Evolutionary conservation across 1,140 invertebrate genomes (phyloP), one percentile per base, ranked within the genome.

Genomic region (Leptonema lineaticorne): DNA sequence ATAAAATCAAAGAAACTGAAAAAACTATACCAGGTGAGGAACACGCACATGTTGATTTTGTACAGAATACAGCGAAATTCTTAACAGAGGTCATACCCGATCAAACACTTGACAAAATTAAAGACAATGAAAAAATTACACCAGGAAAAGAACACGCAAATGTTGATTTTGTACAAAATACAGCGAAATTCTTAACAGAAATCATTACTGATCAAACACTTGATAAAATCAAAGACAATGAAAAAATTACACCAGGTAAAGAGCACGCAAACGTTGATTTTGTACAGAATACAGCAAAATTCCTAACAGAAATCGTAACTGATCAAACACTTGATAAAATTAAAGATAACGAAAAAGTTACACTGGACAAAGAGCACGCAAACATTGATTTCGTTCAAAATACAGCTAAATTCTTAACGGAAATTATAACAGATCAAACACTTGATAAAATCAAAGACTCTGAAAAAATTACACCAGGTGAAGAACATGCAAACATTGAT

Each of bases 311-410:
- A 62, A 27, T 68, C 5, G 41, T 68, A 1, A 6, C 58, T 18
- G 27, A 68, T 22, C 58, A 68, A 45, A 59, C 67, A 11, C 46
- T 68, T 33, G 33, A 45, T 20, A 3, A 63, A 22, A 37, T 58
- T n/a, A n/a, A n/a, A n/a, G n/a, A n/a, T n/a, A n/a, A n/a, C n/a
- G n/a, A n/a, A n/a, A n/a, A n/a, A n/a, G n/a, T n/a, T n/a, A n/a
- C n/a, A n/a, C n/a, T n/a, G n/a, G 37, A 62, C 18, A 11, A 57
- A n/a, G 69, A 30, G 11, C 29, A 24, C 24, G 67, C 67, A 28
- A 69, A 69, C n/a, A 29, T 57, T 24, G 46, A 68, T 30, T 63
- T 53, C 58, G 53, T 68, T 11, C 58, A 46, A 50, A 68, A 68
- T 27, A 68, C 33, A 18, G 57, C 67, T 7, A 56, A 57, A 16